Base-by-base conservation (phyloP, 92 coral and sea anemone species). In the Heteractis magnifica region DNA sequence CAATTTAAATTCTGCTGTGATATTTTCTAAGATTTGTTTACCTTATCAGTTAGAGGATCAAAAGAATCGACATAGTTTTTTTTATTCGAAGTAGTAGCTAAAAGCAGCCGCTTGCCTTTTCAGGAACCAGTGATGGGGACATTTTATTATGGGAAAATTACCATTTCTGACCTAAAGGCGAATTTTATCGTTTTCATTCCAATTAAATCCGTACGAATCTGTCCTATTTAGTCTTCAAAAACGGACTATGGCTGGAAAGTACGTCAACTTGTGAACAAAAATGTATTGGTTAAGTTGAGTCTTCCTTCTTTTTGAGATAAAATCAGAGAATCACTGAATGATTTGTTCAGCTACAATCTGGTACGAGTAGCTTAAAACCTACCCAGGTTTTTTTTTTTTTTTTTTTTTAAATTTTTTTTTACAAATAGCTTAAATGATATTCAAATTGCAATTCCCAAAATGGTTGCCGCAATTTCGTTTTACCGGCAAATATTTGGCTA, bases 401-500 rank as follows among this genome's bases (percentile, higher is more conserved):
- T 7, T 53, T n/a, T n/a, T n/a, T n/a, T 68, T 13, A 68, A 68
- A 4, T 23, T 23, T 68, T 60, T 10, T 68, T 62, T 62, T 62
- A 62, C 70, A n/a, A 62, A 18, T 62, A 72, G 26, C 76, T 72
- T 72, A 72, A 72, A 72, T 70, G 20, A 34, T 26, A 72, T 72
- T 62, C 70, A 56, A 64, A 65, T 20, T 80, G 51, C 48, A 80
- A 49, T 65, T 15, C 84, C 49, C 84, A 68, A 81, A 60, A 56
- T 81, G 26, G 56, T 60, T 56, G 65, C 72, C 50, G 23, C 85
- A 81, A 81, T 81, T 81, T 50, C 68, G 77, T 71, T 81, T 79
- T 77, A 14, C 72, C 72, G 65, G 51, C 83, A 85, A 85, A 85
- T 85, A 85, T 77, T 10, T 85, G 56, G 79, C 88, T 59, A 78